Percentiles rank a stretch among this genome's conserved stretches.
Conservation (phyloP, 2,113 vertebrate genomes). For the Rostratula benghalensis region DNA sequence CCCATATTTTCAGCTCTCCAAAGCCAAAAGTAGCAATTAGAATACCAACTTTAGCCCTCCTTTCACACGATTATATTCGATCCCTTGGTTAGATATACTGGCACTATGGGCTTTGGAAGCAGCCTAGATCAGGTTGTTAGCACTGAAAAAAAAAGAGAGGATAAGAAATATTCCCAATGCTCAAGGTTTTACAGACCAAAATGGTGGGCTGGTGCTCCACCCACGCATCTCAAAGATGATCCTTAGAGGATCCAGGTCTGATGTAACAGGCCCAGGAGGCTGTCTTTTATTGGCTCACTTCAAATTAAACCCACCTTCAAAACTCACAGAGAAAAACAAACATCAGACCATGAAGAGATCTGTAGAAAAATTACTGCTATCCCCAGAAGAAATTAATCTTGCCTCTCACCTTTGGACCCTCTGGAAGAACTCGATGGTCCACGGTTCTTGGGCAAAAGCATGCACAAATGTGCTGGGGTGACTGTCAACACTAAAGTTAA, state of each 20-base stretch:
- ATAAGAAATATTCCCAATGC: not conserved
- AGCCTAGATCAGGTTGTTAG: not conserved
- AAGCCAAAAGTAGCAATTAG: not conserved
- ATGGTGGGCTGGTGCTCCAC: not conserved
- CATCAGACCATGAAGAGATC: not conserved
- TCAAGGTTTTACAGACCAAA: not conserved
- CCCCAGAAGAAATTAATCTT: not conserved
- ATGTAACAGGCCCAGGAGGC: not conserved
- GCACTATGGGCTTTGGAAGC: not conserved
- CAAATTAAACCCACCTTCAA: not conserved
- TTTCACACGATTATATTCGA: accelerated
- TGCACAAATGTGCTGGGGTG: conserved; percentile 7
- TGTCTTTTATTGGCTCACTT: not conserved
- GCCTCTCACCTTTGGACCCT: conserved; percentile 50
- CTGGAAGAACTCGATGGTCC: conserved; percentile 40
- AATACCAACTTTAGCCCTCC: not conserved
- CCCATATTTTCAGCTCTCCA: not conserved
- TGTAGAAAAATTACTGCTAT: not conserved
- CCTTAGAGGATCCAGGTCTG: not conserved
- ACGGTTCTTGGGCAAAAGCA: conserved; percentile 24
- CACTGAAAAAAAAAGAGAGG: not conserved
- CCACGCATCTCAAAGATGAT: not conserved
- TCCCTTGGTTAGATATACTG: not conserved
- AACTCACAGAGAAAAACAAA: not conserved
- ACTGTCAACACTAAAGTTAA: conserved; percentile 45